A percentile compares a stretch with the other conserved stretches of the same genome.
Conservation (phyloP, 2,113 vertebrate species). For the Tupaia tana region DNA sequence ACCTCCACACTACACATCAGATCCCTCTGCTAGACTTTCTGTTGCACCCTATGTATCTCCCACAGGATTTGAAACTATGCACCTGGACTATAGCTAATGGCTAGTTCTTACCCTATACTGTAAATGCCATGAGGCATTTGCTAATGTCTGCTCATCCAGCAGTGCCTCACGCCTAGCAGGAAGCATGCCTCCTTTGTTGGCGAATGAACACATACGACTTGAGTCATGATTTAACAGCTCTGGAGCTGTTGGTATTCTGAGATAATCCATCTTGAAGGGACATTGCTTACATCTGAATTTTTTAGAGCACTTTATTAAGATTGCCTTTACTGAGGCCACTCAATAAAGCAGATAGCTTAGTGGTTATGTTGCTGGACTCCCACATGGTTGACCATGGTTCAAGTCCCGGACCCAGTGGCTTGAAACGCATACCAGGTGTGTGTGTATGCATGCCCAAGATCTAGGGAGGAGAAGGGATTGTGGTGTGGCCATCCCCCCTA, state of each 20-base stretch:
- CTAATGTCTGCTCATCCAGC: neutral
- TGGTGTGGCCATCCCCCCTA: no score
- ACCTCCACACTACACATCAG: neutral
- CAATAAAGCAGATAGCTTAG: no score
- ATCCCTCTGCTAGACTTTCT: no score
- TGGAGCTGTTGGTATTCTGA: neutral
- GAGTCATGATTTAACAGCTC: constrained; percentile 6
- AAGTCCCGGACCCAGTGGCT: no score
- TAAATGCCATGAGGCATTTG: neutral
- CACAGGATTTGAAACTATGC: neutral
- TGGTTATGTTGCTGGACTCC: no score
- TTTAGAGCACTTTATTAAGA: neutral
- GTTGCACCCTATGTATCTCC: neutral
- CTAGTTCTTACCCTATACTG: neutral
- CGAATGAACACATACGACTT: neutral
- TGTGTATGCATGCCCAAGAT: no score
- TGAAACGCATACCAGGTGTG: no score
- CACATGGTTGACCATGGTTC: no score
- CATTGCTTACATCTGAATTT: neutral
- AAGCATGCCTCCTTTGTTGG: neutral
- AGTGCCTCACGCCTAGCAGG: neutral
- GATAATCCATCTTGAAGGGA: neutral
- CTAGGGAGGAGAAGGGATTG: no score
- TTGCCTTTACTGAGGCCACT: neutral
- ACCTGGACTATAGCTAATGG: neutral